Evolutionary conservation across 30 jellyfish, hydroid and myxozoan genomes (phyloP), one percentile per base, ranked within the genome.

Genomic region (Mastigias papua): DNA sequence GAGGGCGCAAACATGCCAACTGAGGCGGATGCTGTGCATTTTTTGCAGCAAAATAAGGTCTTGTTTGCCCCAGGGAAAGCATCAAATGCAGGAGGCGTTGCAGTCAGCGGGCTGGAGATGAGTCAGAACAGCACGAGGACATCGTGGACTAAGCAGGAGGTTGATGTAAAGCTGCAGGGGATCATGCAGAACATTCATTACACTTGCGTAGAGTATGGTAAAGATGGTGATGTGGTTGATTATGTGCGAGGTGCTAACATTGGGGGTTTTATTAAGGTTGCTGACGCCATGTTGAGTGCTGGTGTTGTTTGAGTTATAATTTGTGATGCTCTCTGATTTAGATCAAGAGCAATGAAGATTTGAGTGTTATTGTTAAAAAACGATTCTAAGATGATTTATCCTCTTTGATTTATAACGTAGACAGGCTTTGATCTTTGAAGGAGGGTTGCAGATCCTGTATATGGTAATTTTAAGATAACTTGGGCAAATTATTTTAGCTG

Each of bases 1-100:
- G 98, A 92, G 69, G 98, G 98, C 9, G 98, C 98, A 10, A 92
- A 92, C 69, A 92, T 92, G 98, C 98, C 98, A n/a, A 87, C 97
- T 0, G 88, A 94, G 33, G 95, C 97, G 8, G 98, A 87, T 32
- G 98, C 98, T 4, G 90, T 92, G 69, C 95, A 76, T 26, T 30
- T 34, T 71, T 69, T 92, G 29, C 97, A 86, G 46, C 64, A 81
- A 35, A 74, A 73, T 33, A 71, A 69, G 7, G 97, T 92, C 37
- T 49, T 92, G 83, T 92, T 92, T 87, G 84, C 97, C 35, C 98
- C 98, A 0, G 98, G 98, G 16, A 92, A 92, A 73, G 98, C 98
- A 16, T 92, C 98, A 1, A 92, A 92, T 57, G 98, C 98, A 16
- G 98, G 98, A 16, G 98, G 98, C 30, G 98, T 92, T 10, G 97